A percentile compares a stretch with the other conserved stretches of the same genome.
These are phyloP conservation scores for Mayetiola destructor DNA, from an alignment of 2,888 invertebrate genomes.

Conservation along the genomic window DNA sequence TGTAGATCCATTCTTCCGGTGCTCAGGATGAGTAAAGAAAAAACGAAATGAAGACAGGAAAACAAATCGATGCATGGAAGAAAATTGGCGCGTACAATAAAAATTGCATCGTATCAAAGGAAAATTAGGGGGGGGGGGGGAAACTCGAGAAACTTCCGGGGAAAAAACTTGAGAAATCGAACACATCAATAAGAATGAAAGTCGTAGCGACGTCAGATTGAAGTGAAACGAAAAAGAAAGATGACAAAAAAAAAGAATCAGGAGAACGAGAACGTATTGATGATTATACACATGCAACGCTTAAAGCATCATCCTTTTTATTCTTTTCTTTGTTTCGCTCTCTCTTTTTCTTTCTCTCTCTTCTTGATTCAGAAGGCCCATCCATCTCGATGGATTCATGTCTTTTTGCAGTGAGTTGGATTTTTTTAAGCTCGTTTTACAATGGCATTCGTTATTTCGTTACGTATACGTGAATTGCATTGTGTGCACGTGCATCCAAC, in stretches of 20 bases:
- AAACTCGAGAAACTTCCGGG: neutral
- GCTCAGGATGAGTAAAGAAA: too few relatives aligned
- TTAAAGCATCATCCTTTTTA: slow-evolving; percentile 9
- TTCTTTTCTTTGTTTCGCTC: too few relatives aligned
- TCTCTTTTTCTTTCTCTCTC: too few relatives aligned
- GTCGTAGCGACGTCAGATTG: neutral
- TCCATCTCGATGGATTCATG: neutral
- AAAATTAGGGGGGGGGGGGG: neutral
- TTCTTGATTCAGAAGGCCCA: too few relatives aligned
- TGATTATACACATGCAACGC: slow-evolving; percentile 6
- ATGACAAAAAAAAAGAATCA: neutral
- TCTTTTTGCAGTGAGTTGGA: slow-evolving; percentile 2
- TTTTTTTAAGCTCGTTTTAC: slow-evolving; percentile 10
- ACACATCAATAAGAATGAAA: too few relatives aligned
- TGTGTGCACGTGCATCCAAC: slow-evolving; percentile 8
- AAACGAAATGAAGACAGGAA: too few relatives aligned
- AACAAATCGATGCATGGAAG: slow-evolving; percentile 4
- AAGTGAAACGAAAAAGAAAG: neutral
- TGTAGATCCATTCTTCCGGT: too few relatives aligned
- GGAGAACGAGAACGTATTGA: too few relatives aligned
- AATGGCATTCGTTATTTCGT: slow-evolving; percentile 4
- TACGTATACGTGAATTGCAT: neutral
- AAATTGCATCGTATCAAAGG: neutral
- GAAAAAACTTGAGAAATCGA: neutral
- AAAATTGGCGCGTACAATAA: slow-evolving; percentile 7